Evolutionary conservation across 2,113 vertebrate genomes (phyloP).

Genomic region (Forbesichthys papilliferus): DNA sequence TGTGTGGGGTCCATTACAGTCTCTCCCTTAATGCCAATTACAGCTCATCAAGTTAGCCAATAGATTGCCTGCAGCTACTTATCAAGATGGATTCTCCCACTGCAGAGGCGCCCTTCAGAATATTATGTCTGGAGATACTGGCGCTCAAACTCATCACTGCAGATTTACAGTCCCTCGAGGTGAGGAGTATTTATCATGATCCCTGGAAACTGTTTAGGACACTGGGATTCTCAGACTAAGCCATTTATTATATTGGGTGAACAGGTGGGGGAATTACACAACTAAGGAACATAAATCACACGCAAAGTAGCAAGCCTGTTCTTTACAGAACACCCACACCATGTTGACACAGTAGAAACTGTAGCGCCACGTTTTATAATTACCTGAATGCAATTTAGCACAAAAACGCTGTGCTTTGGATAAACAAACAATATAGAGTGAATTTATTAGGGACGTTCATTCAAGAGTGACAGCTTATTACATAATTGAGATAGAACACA

Average conservation of each 20-base stretch:
- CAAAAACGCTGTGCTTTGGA: slow-evolving; percentile 2
- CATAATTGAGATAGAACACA: no score
- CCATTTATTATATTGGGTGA: slow-evolving; percentile 33
- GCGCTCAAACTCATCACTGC: slow-evolving; percentile 1
- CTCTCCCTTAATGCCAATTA: slow-evolving; percentile 41
- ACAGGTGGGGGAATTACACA: slow-evolving; percentile 6
- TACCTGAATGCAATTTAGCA: slow-evolving; percentile 28
- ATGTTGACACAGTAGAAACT: slow-evolving; percentile 31
- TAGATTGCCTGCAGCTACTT: slow-evolving; percentile 30
- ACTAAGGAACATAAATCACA: slow-evolving; percentile 31
- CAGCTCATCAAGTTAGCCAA: slow-evolving; percentile 38
- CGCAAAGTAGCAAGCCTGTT: slow-evolving; percentile 20
- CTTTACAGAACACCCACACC: slow-evolving; percentile 19
- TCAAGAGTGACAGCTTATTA: no score
- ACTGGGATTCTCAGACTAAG: slow-evolving; percentile 25
- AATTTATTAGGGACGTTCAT: background rate
- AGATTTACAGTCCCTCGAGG: slow-evolving; percentile 32
- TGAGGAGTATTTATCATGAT: slow-evolving; percentile 18
- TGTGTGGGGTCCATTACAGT: slow-evolving; percentile 27
- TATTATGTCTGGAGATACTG: background rate
- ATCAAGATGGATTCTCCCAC: slow-evolving; percentile 43
- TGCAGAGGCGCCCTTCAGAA: slow-evolving; percentile 10
- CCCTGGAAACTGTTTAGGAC: slow-evolving; percentile 12
- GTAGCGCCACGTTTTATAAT: slow-evolving; percentile 24
- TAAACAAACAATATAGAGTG: slow-evolving; percentile 4